These are phyloP conservation scores for Patiria pectinifera DNA, from an alignment of 53 echinoderm and acorn worm species.

Conservation along the genomic window DNA sequence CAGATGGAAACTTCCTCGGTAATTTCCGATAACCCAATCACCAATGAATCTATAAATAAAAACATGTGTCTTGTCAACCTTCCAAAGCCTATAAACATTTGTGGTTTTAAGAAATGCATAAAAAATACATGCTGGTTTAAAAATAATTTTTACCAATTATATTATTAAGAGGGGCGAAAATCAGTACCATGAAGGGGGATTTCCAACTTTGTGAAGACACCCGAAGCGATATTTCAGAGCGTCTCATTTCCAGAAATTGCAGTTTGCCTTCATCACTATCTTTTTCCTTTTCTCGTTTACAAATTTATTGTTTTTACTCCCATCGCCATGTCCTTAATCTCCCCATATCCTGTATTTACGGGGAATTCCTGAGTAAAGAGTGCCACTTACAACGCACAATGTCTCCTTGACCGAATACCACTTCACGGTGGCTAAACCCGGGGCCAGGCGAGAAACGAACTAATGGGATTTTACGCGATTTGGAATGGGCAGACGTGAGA, in stretches of 20 bases:
- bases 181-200: too few species aligned
- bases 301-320: too few species aligned
- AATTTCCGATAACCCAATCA: neutral
- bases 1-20: neutral
- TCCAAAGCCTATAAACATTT: neutral
- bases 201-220: too few species aligned
- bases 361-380: neutral
- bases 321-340: too few species aligned
- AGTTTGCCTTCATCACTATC: too few species aligned
- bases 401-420: neutral
- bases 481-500: neutral
- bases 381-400: neutral
- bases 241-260: too few species aligned
- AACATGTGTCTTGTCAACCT: neutral
- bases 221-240: too few species aligned
- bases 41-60: neutral
- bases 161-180: too few species aligned
- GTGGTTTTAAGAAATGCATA: too few species aligned
- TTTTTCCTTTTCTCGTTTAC: too few species aligned
- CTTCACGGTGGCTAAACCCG: neutral
- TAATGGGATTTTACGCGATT: constrained; percentile 44
- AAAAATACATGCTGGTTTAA: too few species aligned
- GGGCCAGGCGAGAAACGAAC: constrained; percentile 1
- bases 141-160: too few species aligned
- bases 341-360: neutral